phyloP scores from a whole-genome alignment of 2,797 vertebrate species.

The Erpetoichthys calabaricus region DNA sequence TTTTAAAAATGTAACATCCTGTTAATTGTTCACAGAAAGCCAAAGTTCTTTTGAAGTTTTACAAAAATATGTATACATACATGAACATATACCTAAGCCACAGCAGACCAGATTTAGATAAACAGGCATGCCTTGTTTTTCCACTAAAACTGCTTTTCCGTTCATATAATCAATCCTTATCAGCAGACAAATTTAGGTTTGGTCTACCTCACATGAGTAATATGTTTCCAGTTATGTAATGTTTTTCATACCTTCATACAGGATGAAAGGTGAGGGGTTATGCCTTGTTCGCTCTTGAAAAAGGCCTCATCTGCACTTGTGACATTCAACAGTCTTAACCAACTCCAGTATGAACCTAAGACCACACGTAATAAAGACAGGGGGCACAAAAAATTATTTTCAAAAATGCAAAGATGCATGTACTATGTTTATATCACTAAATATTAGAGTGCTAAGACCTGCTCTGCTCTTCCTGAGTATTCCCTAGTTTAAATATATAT shows the following conservation, averaged over 20 bases:
- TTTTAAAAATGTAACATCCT: constrained; percentile 9
- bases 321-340: no score
- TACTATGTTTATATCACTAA: no score
- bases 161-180: constrained; percentile 22
- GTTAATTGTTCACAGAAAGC: constrained; percentile 9
- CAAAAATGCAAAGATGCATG: no score
- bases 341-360: no score
- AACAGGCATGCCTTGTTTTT: constrained; percentile 14
- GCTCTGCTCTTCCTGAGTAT: no score
- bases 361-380: no score
- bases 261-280: no score
- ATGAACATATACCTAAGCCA: not conserved
- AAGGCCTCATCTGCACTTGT: no score
- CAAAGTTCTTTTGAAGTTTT: not conserved
- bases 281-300: no score
- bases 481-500: no score
- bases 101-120: not conserved
- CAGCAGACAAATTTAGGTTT: constrained; percentile 18
- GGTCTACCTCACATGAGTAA: constrained; percentile 9
- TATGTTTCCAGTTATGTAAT: constrained; percentile 24
- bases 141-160: constrained; percentile 5
- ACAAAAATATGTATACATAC: constrained; percentile 1
- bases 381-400: no score
- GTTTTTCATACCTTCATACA: constrained; percentile 22
- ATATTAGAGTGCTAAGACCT: no score